Evolutionary conservation across 2,888 invertebrate genomes (phyloP).

Genomic region (Ceraclea dissimilis): DNA sequence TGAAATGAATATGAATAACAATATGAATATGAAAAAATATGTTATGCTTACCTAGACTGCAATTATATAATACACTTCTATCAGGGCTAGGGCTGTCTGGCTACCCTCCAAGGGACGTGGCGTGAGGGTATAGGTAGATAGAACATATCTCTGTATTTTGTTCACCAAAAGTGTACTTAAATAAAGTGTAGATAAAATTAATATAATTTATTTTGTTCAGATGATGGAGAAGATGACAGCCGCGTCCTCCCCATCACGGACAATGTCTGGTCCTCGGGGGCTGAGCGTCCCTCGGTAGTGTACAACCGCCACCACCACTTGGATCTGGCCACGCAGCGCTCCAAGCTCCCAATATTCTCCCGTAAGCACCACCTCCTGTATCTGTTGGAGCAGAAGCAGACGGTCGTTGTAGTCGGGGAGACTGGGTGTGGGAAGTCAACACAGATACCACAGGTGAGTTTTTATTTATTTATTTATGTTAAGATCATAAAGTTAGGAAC

Average conservation of each 20-base stretch:
- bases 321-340: conserved; percentile 76
- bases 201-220: conserved; percentile 22
- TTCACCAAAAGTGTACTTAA: too few relatives aligned
- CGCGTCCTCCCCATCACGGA: conserved; percentile 24
- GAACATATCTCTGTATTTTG: too few relatives aligned
- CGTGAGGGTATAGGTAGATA: too few relatives aligned
- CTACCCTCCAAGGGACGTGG: too few relatives aligned
- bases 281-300: conserved; percentile 40
- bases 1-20: too few relatives aligned
- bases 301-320: conserved; percentile 81
- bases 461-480: neutral
- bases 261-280: conserved; percentile 3
- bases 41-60: too few relatives aligned
- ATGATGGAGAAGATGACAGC: conserved; percentile 36
- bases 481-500: too few relatives aligned
- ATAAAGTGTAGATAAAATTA: too few relatives aligned
- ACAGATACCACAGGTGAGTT: conserved; percentile 82
- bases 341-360: conserved; percentile 80
- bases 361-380: conserved; percentile 83
- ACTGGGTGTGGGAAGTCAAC: conserved; percentile 96
- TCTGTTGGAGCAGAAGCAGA: conserved; percentile 82
- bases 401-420: conserved; percentile 83
- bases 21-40: too few relatives aligned
- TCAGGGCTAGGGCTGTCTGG: too few relatives aligned
- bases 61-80: too few relatives aligned